Evolutionary conservation across 1,140 invertebrate species (phyloP).

Genomic region (Polypedilum vanderplanki): DNA sequence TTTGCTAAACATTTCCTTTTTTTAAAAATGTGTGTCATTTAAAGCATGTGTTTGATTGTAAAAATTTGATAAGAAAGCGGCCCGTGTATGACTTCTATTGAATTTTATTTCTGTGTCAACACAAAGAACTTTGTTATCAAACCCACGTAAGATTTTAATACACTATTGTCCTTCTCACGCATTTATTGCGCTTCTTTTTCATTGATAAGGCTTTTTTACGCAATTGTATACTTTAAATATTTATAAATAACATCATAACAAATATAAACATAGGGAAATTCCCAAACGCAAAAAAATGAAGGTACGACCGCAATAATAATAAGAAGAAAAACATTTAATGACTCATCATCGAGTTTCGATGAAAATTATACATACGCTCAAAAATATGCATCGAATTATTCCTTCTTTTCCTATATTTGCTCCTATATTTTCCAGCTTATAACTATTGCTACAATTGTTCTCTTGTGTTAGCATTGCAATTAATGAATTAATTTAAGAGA

Average conservation of each 20-base stretch:
- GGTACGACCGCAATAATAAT: neutral
- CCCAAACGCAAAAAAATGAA: neutral
- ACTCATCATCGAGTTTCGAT: too few species aligned
- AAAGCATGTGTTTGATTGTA: too few species aligned
- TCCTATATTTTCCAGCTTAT: slow-evolving; percentile 30
- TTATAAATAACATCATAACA: neutral
- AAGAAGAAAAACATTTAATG: neutral
- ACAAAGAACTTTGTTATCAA: too few species aligned
- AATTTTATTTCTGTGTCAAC: too few species aligned
- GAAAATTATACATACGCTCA: slow-evolving; percentile 46
- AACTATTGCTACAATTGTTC: slow-evolving; percentile 29
- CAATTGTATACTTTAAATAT: neutral
- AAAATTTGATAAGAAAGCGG: too few species aligned
- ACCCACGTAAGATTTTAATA: too few species aligned
- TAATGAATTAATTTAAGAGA: neutral
- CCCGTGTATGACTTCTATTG: too few species aligned
- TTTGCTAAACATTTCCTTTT: too few species aligned
- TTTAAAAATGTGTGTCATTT: too few species aligned
- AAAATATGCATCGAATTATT: slow-evolving; percentile 72
- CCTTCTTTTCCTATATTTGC: slow-evolving; percentile 49
- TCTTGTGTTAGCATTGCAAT: slow-evolving; percentile 29
- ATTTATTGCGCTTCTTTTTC: neutral
- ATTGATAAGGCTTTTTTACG: neutral
- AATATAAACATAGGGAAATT: neutral
- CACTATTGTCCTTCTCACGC: neutral